These are phyloP conservation scores for Chamaetylas fuelleborni DNA, from an alignment of 2,113 vertebrate genomes.

Conservation along the genomic window DNA sequence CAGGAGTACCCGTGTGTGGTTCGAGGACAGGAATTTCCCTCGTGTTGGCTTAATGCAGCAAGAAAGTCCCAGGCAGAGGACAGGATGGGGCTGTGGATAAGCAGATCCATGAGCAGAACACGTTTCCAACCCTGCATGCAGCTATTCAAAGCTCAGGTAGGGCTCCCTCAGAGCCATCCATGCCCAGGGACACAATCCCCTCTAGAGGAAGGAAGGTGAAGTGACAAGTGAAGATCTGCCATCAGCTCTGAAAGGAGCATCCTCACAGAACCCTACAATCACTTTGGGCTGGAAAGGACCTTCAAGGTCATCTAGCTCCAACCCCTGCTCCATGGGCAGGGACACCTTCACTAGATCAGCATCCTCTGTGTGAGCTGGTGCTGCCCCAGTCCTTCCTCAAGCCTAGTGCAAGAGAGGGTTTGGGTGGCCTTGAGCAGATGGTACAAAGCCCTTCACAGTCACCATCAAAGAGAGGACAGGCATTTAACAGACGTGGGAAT, in stretches of 20 bases:
- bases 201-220: constrained; percentile 16
- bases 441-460: too few species aligned
- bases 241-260: background rate
- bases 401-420: background rate
- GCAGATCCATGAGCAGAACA: background rate
- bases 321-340: background rate
- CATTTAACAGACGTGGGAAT: background rate
- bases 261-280: background rate
- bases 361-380: background rate
- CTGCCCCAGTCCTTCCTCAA: background rate
- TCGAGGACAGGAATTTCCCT: background rate
- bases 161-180: background rate
- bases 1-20: fast-evolving
- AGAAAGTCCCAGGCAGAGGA: background rate
- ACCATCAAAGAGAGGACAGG: background rate
- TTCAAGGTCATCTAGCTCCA: background rate
- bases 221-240: background rate
- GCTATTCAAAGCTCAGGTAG: fast-evolving
- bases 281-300: too few species aligned
- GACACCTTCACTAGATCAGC: background rate
- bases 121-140: background rate
- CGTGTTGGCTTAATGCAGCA: fast-evolving
- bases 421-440: background rate
- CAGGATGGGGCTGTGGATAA: background rate
- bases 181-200: background rate